Evolutionary conservation across 2,797 vertebrate species (phyloP).

Genomic region (Pagetopsis macropterus): DNA sequence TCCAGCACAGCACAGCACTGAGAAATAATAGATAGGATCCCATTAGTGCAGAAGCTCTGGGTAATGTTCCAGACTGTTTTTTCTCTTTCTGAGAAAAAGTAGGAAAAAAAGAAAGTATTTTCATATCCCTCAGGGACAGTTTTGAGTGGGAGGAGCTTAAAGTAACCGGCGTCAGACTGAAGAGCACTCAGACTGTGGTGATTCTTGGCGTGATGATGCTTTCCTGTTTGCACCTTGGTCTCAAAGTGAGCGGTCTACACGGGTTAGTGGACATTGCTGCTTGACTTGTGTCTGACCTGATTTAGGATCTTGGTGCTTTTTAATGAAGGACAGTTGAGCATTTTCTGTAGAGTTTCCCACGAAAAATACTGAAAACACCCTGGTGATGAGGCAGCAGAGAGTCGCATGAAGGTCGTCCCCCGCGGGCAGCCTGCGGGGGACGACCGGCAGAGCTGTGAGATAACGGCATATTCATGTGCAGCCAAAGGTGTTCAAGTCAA

Average conservation of each 20-base stretch:
- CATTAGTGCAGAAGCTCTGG: constrained; percentile 52
- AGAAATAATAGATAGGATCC: constrained; percentile 71
- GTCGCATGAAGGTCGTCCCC: not conserved
- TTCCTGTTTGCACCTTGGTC: constrained; percentile 17
- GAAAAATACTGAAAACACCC: not conserved
- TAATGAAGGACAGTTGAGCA: not conserved
- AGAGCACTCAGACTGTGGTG: not conserved
- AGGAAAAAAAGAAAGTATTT: constrained; percentile 18
- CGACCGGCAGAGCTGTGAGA: not conserved
- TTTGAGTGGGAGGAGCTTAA: constrained; percentile 25
- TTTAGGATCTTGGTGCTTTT: not conserved
- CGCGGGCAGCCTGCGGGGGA: not conserved
- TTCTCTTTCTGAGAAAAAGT: constrained; percentile 24
- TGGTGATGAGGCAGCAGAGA: not conserved
- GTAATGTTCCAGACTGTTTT: constrained; percentile 35
- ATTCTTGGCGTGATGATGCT: constrained; percentile 8
- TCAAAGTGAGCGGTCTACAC: not conserved
- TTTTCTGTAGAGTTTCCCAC: not conserved
- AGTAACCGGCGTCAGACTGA: not conserved
- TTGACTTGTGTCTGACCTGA: not conserved
- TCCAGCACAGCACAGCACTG: constrained; percentile 50
- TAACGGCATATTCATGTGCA: constrained; percentile 2
- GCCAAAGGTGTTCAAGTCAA: not conserved
- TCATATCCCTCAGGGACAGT: constrained; percentile 4
- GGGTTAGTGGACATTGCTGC: constrained; percentile 8